Percentiles rank a stretch among this genome's conserved stretches.
Evolutionary conservation across 2,797 vertebrate species (phyloP).

Genomic region (Craterocephalus amniculus): DNA sequence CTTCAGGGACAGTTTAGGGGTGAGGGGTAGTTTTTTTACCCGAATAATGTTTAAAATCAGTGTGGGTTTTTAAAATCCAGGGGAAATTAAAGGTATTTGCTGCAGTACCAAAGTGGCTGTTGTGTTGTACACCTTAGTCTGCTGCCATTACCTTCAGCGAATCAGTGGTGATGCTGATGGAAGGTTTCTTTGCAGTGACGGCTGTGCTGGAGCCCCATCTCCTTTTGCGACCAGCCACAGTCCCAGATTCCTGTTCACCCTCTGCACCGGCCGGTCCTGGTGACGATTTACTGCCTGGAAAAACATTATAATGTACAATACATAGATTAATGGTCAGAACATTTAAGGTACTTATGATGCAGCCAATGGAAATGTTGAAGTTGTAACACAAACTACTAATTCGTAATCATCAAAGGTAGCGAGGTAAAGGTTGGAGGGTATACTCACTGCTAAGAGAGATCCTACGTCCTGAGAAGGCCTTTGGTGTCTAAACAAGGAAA

Average conservation of each 20-base stretch:
- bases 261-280: conserved; percentile 67
- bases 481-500: conserved; percentile 84
- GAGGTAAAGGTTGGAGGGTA: background rate
- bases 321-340: background rate
- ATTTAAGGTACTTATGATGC: background rate
- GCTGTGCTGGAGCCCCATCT: conserved; percentile 93
- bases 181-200: conserved; percentile 91
- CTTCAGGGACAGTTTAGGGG: too few relatives aligned
- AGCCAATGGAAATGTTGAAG: too few relatives aligned
- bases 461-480: conserved; percentile 90
- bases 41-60: too few relatives aligned
- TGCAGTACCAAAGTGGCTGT: background rate
- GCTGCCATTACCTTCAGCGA: conserved; percentile 87
- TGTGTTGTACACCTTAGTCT: background rate
- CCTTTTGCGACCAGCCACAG: conserved; percentile 86
- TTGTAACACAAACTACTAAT: background rate
- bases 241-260: conserved; percentile 79
- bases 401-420: background rate
- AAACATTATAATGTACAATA: background rate
- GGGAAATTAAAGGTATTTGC: background rate
- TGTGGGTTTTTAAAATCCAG: background rate
- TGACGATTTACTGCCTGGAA: conserved; percentile 76
- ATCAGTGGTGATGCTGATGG: conserved; percentile 94
- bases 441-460: conserved; percentile 92
- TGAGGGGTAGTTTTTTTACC: too few relatives aligned